Conservation (phyloP, 2,888 invertebrate genomes). For the Caenorhabditis sinica region DNA sequence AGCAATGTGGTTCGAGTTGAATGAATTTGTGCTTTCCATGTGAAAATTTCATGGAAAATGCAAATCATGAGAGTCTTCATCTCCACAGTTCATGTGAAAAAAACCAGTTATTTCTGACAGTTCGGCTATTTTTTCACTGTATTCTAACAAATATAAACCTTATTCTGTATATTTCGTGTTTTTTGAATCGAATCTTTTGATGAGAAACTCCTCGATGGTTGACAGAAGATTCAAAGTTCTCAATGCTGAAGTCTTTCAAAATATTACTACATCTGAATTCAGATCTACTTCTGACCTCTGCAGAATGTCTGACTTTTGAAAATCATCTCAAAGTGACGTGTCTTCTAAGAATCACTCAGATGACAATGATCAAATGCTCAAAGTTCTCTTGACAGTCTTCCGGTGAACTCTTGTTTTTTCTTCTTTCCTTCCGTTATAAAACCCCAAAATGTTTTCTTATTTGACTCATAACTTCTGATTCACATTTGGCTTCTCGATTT, state of each 20-base stretch:
- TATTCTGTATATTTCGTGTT: too few species aligned
- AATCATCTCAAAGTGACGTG: conserved; percentile 3
- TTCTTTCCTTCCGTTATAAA: not conserved
- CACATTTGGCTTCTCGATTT: too few species aligned
- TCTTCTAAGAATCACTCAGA: conserved; percentile 1
- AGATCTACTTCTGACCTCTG: not conserved
- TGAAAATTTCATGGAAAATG: too few species aligned
- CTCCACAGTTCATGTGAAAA: not conserved
- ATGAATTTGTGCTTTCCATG: too few species aligned
- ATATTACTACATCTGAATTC: not conserved
- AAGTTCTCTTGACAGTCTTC: conserved; percentile 36
- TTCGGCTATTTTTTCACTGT: too few species aligned
- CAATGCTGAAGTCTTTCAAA: not conserved
- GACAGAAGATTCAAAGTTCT: too few species aligned
- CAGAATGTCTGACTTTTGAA: not conserved
- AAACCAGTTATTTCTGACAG: conserved; percentile 21
- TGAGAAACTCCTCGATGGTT: too few species aligned
- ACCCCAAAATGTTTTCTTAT: not conserved
- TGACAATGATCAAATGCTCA: conserved; percentile 27
- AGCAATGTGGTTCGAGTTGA: too few species aligned
- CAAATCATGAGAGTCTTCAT: too few species aligned
- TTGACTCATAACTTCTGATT: conserved; percentile 12
- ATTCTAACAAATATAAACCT: too few species aligned
- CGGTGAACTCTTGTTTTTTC: conserved; percentile 33
- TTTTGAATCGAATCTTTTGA: too few species aligned